Conservation (phyloP, 2,113 vertebrate genomes). For the Abramis brama region DNA sequence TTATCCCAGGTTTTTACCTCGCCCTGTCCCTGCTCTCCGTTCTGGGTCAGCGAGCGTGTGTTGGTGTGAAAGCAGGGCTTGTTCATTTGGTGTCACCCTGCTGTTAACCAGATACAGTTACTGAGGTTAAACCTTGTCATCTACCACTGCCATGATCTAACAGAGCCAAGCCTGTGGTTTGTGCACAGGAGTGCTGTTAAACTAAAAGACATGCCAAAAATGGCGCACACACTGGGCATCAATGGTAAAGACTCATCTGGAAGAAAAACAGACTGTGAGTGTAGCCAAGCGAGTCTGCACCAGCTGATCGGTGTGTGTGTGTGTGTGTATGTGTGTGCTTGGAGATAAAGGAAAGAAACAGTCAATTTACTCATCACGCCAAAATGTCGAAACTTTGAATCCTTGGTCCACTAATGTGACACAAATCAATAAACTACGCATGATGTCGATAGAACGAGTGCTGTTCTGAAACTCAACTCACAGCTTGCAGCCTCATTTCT, state of each 20-base stretch:
- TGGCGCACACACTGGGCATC: conserved; percentile 43
- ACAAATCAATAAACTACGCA: conserved; percentile 7
- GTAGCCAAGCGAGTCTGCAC: conserved; percentile 51
- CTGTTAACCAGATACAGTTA: conserved; percentile 40
- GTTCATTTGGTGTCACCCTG: conserved; percentile 31
- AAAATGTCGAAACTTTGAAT: conserved; percentile 38
- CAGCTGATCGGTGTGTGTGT: conserved; percentile 51
- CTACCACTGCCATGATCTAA: conserved; percentile 36
- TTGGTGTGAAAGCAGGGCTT: conserved; percentile 33
- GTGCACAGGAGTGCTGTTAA: conserved; percentile 46
- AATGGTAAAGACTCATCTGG: conserved; percentile 57
- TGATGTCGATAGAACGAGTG: conserved; percentile 1
- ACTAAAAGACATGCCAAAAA: conserved; percentile 47
- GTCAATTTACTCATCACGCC: conserved; percentile 35
- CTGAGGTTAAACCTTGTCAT: conserved; percentile 45
- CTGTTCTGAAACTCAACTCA: conserved; percentile 22
- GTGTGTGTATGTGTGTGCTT: conserved; percentile 6
- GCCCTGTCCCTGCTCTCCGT: conserved; percentile 25
- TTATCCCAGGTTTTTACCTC: conserved; percentile 8
- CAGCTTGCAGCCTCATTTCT: conserved; percentile 17
- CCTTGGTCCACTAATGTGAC: conserved; percentile 35
- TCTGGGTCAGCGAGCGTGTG: conserved; percentile 26
- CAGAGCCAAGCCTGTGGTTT: conserved; percentile 30
- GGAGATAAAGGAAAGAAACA: conserved; percentile 1
- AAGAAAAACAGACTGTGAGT: conserved; percentile 58